Evolutionary conservation across 2,888 invertebrate species (phyloP).

Genomic region (Drosophila falleni): DNA sequence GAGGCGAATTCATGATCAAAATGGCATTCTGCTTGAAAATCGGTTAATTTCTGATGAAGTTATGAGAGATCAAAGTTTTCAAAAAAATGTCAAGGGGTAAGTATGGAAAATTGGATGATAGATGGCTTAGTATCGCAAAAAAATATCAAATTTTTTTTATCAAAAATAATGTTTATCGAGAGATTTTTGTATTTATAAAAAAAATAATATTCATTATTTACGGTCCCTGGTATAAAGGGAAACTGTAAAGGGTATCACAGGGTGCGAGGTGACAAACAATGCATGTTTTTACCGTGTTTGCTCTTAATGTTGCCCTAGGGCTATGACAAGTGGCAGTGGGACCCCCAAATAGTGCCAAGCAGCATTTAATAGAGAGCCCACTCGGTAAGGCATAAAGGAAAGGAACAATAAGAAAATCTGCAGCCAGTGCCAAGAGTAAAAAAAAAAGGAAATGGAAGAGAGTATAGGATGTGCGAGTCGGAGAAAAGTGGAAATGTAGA

Average conservation of each 20-base stretch:
- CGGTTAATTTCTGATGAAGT: too few species aligned
- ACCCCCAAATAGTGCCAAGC: constrained; percentile 41
- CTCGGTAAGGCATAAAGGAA: background rate
- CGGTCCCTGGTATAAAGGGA: too few species aligned
- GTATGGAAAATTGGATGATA: too few species aligned
- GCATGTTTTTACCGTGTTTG: constrained; percentile 23
- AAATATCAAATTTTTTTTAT: too few species aligned
- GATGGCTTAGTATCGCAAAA: too few species aligned
- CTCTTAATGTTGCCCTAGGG: constrained; percentile 45
- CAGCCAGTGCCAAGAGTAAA: constrained; percentile 11
- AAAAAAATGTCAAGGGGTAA: too few species aligned
- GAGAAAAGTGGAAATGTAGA: background rate
- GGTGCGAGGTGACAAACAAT: constrained; percentile 12
- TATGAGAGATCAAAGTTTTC: too few species aligned
- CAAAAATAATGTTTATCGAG: too few species aligned
- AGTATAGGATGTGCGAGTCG: background rate
- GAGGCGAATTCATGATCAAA: too few species aligned
- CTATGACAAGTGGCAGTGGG: constrained; percentile 42
- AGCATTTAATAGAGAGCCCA: constrained; percentile 54
- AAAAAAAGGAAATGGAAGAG: constrained; percentile 2
- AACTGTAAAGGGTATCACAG: constrained; percentile 12
- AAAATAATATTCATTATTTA: too few species aligned
- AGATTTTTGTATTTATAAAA: too few species aligned
- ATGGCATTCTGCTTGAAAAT: too few species aligned
- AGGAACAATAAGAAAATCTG: constrained; percentile 22